Conservation (phyloP, 2,888 invertebrate species). For the Trichopoda pennipes region DNA sequence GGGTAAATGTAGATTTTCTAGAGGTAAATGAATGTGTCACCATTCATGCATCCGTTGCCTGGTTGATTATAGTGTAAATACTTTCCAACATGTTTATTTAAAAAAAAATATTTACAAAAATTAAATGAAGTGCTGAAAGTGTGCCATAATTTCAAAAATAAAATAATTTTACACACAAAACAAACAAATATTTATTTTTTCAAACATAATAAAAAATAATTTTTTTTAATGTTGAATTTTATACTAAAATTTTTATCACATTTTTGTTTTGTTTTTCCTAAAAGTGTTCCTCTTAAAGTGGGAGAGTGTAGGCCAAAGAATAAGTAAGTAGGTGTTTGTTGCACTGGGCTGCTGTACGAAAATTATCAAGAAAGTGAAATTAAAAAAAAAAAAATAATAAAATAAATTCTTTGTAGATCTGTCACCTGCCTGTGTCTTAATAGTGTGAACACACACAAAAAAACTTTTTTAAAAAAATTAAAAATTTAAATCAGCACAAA, state of each 20-base stretch:
- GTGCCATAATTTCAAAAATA: conserved; percentile 60
- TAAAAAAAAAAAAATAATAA: neutral
- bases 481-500: conserved; percentile 55
- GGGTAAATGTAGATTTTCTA: neutral
- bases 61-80: conserved; percentile 31
- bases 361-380: conserved; percentile 34
- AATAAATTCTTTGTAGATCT: conserved; percentile 44
- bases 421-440: conserved; percentile 35
- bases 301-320: conserved; percentile 3
- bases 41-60: conserved; percentile 2
- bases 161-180: neutral
- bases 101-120: neutral
- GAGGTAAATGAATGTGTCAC: conserved; percentile 25
- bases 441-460: conserved; percentile 3
- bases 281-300: neutral
- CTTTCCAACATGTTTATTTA: neutral
- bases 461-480: neutral
- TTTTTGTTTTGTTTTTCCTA: neutral
- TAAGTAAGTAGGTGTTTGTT: conserved; percentile 9
- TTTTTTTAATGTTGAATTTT: conserved; percentile 21
- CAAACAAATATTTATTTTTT: conserved; percentile 32
- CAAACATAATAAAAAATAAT: conserved; percentile 14
- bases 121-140: conserved; percentile 63
- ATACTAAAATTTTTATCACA: conserved; percentile 18
- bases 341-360: conserved; percentile 34